Percentiles rank a stretch among this genome's conserved stretches.
phyloP scores from a whole-genome alignment of 2,888 invertebrate genomes.

The Agrochola litura region DNA sequence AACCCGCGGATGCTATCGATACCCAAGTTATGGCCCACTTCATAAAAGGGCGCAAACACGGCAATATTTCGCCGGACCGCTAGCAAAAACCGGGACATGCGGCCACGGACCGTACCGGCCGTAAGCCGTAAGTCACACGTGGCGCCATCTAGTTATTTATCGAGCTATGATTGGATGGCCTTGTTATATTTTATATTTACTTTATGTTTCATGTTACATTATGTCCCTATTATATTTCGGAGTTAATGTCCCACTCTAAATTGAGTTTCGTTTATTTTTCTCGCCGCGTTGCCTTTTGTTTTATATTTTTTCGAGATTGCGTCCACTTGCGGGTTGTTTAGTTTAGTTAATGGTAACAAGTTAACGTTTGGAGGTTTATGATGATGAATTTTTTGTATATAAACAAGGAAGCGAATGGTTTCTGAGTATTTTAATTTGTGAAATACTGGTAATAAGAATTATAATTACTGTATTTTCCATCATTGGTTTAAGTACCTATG shows the following conservation, averaged over 20 bases:
- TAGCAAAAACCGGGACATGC: slow-evolving; percentile 35
- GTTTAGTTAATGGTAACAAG: slow-evolving; percentile 34
- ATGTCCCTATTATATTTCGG: slow-evolving; percentile 57
- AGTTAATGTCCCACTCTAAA: slow-evolving; percentile 62
- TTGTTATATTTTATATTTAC: slow-evolving; percentile 67
- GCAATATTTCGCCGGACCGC: slow-evolving; percentile 40
- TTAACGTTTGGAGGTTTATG: slow-evolving; percentile 29
- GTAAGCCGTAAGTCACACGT: slow-evolving; percentile 65
- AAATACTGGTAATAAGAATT: neutral
- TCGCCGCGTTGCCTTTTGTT: slow-evolving; percentile 47
- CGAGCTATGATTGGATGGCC: slow-evolving; percentile 72
- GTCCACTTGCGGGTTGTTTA: slow-evolving; percentile 34
- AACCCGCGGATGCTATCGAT: slow-evolving; percentile 57
- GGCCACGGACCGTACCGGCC: slow-evolving; percentile 25
- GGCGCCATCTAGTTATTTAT: slow-evolving; percentile 70
- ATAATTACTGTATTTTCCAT: neutral
- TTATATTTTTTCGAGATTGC: slow-evolving; percentile 45
- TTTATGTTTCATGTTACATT: slow-evolving; percentile 64
- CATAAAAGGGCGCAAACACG: slow-evolving; percentile 58
- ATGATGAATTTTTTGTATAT: slow-evolving; percentile 17
- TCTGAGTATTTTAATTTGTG: neutral
- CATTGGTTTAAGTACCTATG: too few species aligned
- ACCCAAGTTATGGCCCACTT: slow-evolving; percentile 49
- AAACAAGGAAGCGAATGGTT: neutral
- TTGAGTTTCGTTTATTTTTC: slow-evolving; percentile 66